Conservation (phyloP, 92 coral and sea anemone species). For the Isaurus tuberculatus region DNA sequence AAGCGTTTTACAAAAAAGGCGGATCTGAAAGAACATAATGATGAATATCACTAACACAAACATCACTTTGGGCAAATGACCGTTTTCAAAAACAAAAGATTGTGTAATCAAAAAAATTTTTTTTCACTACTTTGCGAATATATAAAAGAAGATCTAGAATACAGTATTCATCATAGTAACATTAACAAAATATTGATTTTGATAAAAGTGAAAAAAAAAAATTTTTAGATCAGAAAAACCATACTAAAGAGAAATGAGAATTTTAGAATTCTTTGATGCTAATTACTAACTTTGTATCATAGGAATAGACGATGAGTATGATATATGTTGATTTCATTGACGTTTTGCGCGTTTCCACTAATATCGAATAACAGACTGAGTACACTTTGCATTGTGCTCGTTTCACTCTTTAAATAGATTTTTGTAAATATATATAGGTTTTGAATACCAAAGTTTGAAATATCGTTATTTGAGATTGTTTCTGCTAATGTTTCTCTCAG, state of each 20-base stretch:
- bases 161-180: not conserved
- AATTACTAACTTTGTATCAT: not conserved
- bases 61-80: not conserved
- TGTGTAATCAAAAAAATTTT: not conserved
- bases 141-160: not conserved
- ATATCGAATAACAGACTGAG: not conserved
- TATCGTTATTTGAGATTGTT: not conserved
- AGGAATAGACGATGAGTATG: not conserved
- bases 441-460: slow-evolving; percentile 2
- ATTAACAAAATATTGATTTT: not conserved
- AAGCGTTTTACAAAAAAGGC: slow-evolving; percentile 76
- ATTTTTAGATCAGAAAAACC: not conserved
- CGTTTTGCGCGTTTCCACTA: not conserved
- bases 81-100: not conserved
- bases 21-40: slow-evolving; percentile 86
- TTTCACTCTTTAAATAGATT: not conserved
- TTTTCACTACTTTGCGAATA: not conserved
- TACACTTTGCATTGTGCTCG: not conserved
- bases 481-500: not conserved
- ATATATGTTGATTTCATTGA: not conserved
- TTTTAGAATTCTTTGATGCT: not conserved
- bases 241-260: slow-evolving; percentile 2
- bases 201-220: not conserved
- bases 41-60: slow-evolving; percentile 65
- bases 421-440: not conserved